These are phyloP conservation scores for Chanos chanos DNA, from an alignment of 2,797 vertebrate genomes.

Conservation along the genomic window DNA sequence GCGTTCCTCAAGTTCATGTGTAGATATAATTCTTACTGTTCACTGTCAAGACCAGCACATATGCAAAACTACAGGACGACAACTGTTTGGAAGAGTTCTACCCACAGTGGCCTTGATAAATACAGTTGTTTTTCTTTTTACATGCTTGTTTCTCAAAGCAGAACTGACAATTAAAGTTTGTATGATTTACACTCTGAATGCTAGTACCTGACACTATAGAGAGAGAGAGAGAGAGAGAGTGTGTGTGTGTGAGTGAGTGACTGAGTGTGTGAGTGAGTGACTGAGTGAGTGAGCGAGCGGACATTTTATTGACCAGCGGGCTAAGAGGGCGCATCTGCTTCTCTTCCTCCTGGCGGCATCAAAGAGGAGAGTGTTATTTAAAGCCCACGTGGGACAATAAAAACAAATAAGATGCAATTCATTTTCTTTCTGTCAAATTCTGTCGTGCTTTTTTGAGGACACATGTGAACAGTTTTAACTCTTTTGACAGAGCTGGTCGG, in stretches of 20 bases:
- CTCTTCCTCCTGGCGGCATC: neutral
- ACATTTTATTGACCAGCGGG: neutral
- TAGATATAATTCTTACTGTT: constrained; percentile 22
- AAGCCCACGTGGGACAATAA: neutral
- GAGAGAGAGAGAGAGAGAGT: neutral
- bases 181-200: too few species aligned
- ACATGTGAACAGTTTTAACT: too few species aligned
- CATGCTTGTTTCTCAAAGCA: too few species aligned
- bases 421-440: neutral
- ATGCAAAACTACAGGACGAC: too few species aligned
- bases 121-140: too few species aligned
- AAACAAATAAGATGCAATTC: neutral
- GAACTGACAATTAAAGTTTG: too few species aligned
- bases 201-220: too few species aligned
- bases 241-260: neutral
- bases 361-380: neutral
- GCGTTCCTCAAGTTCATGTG: constrained; percentile 21
- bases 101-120: too few species aligned
- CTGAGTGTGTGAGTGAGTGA: neutral
- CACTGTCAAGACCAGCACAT: constrained; percentile 11
- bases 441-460: too few species aligned
- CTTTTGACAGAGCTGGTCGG: too few species aligned
- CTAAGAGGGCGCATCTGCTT: neutral
- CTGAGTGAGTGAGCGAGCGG: neutral
- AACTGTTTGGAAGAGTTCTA: too few species aligned